phyloP scores from a whole-genome alignment of 2,888 invertebrate species.

The Anodontia alba region DNA sequence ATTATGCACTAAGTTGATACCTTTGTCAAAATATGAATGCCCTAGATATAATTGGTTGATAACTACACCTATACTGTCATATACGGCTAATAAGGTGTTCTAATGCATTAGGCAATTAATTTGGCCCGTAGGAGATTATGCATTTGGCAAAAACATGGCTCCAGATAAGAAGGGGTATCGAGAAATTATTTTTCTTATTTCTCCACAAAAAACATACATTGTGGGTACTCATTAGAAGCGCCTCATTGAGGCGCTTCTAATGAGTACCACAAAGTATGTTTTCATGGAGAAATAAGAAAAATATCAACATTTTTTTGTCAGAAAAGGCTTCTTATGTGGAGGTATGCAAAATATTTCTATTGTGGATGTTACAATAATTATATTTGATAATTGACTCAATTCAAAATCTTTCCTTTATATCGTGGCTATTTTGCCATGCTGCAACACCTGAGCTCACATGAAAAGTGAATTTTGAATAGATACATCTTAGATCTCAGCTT shows the following conservation, averaged over 20 bases:
- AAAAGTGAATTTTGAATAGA: slow-evolving; percentile 14
- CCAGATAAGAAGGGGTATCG: too few relatives aligned
- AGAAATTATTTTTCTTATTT: too few relatives aligned
- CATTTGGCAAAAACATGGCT: neutral
- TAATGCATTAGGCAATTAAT: neutral
- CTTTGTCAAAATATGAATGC: slow-evolving; percentile 7
- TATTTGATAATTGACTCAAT: neutral
- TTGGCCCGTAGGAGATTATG: neutral
- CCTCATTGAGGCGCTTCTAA: too few relatives aligned
- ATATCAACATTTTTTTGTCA: too few relatives aligned
- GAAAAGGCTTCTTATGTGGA: too few relatives aligned
- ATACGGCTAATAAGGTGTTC: neutral
- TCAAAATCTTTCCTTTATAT: neutral
- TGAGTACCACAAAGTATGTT: too few relatives aligned
- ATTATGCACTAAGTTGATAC: slow-evolving; percentile 9
- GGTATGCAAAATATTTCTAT: too few relatives aligned
- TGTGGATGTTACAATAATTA: too few relatives aligned
- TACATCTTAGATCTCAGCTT: neutral
- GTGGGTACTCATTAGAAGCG: too few relatives aligned
- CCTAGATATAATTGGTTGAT: slow-evolving; percentile 10
- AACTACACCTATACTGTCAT: neutral
- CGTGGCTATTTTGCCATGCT: neutral
- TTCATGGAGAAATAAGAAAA: too few relatives aligned
- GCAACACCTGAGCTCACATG: neutral
- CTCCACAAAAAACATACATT: too few relatives aligned